Conservation (phyloP, 2,113 vertebrate genomes). For the Tapirus terrestris region DNA sequence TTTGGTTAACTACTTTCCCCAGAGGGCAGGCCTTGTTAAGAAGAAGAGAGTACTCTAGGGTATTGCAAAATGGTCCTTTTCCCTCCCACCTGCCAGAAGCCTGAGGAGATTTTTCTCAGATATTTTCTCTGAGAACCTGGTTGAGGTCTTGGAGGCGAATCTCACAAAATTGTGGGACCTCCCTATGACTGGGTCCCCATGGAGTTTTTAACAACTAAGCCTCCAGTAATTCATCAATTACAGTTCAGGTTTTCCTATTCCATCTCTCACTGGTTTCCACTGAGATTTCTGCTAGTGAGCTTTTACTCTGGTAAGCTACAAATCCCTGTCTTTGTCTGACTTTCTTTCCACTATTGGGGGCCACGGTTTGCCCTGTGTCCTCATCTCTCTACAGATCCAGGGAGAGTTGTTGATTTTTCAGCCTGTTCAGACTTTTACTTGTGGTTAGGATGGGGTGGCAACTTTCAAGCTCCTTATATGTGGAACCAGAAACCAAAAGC, state of each 20-base stretch:
- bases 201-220: not conserved
- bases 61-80: not conserved
- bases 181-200: not conserved
- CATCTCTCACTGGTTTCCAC: not conserved
- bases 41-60: not conserved
- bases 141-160: not conserved
- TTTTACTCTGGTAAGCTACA: not conserved
- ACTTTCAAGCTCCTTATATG: not conserved
- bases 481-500: not conserved
- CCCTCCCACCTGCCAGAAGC: not conserved
- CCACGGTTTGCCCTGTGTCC: not conserved
- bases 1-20: not conserved
- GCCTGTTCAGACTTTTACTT: not conserved
- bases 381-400: not conserved
- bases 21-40: not conserved
- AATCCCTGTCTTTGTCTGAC: not conserved
- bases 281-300: not conserved
- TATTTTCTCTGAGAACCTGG: not conserved
- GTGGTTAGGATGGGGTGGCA: not conserved
- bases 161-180: not conserved
- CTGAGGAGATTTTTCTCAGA: not conserved
- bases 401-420: not conserved
- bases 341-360: not conserved
- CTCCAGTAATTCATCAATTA: not conserved
- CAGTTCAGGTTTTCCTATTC: not conserved